Base-by-base conservation (phyloP, 2,113 vertebrate genomes). In the Actinemys pallida region DNA sequence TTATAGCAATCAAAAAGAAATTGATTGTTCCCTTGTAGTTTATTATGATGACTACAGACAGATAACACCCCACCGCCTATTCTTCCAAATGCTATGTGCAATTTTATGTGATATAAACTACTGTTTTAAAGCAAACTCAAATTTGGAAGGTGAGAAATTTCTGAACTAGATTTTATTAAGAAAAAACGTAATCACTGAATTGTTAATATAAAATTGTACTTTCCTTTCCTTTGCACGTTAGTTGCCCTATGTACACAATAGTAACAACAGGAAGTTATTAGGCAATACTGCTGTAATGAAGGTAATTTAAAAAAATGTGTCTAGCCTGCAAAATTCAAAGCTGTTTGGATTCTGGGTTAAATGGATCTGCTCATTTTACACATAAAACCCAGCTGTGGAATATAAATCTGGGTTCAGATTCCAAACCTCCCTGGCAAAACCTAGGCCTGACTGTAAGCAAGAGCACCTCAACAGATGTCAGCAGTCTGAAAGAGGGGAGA, bases 41-140 rank as follows among this genome's bases (percentile, higher is more conserved):
- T 94, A 20, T 57, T 78, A 78, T 86, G 92, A 83, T 45, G 14
- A 88, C 56, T 52, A 35, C 25, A 92, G 39, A 89, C 8, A 65
- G 47, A 85, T 27, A 31, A 65, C 84, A 92, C 90, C 39, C 45
- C 10, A 52, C 39, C 90, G 94, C 47, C 42, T 91, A 72, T 87
- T 35, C 27, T 93, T 89, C 85, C 69, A 95, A 93, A 50, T 59
- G 75, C 25, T 82, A 6, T 39, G 9, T 29, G 27, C 17, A 95
- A 84, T 95, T 95, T 93, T 94, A 53, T 93, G 42, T 94, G 42
- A 93, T 90, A 93, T 97, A 81, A 81, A 53, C 29, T 53, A 80
- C 39, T 80, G 27, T 50, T 59, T 42, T 50, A 93, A 93, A 96
- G 52, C 14, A 93, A 24, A 42, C 72, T 84, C 11, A 5, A 82